A percentile compares a stretch with the other conserved stretches of the same genome.
Conservation (phyloP, 2,797 vertebrate species). For the Microctenopoma steveboyesi region DNA sequence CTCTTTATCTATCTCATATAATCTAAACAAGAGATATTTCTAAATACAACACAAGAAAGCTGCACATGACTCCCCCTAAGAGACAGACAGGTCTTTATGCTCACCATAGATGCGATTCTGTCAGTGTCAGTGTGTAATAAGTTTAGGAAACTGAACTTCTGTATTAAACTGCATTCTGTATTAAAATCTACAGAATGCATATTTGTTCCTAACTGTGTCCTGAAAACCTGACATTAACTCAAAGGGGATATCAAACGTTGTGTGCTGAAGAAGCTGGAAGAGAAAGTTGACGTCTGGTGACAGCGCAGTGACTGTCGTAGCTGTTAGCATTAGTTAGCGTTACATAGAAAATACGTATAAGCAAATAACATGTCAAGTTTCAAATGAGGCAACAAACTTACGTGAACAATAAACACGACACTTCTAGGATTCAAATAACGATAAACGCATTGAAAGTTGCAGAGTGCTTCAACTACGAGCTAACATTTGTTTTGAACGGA, state of each 20-base stretch:
- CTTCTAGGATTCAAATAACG: neutral
- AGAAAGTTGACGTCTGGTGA: slow-evolving; percentile 18
- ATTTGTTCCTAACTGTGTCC: neutral
- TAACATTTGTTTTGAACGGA: slow-evolving; percentile 64
- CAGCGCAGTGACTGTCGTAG: slow-evolving; percentile 35
- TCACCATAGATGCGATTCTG: neutral
- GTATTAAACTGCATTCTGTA: too few relatives aligned
- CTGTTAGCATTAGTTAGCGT: slow-evolving; percentile 57
- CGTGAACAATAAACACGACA: slow-evolving; percentile 12
- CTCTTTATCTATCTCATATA: neutral
- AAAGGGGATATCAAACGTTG: neutral
- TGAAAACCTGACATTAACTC: neutral
- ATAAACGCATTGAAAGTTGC: slow-evolving; percentile 44
- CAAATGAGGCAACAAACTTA: slow-evolving; percentile 23
- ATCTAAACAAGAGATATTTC: neutral
- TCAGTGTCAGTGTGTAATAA: neutral
- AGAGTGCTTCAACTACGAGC: slow-evolving; percentile 21
- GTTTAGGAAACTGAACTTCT: neutral
- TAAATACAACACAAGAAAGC: neutral
- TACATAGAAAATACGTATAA: neutral
- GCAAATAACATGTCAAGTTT: fast-evolving
- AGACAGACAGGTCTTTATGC: too few relatives aligned
- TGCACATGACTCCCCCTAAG: too few relatives aligned
- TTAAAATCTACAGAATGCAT: fast-evolving
- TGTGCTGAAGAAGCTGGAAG: neutral